These are phyloP conservation scores for Nymphalis c-album DNA, from an alignment of 2,888 invertebrate genomes.

Conservation along the genomic window DNA sequence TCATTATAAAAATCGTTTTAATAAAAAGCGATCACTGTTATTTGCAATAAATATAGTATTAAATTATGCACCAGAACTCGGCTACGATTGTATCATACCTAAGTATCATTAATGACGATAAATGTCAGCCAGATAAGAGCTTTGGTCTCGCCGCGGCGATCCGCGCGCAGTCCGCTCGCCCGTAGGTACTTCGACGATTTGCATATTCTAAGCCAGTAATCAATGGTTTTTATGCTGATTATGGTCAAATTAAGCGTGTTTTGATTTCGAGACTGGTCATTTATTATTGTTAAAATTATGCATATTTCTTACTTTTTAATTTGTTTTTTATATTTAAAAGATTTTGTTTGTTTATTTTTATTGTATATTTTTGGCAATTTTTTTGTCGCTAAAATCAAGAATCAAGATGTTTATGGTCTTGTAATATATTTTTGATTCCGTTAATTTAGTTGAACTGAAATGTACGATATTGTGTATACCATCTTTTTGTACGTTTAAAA, in stretches of 20 bases:
- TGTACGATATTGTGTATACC: too few relatives aligned
- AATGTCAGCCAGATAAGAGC: slow-evolving; percentile 55
- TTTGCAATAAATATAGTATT: slow-evolving; percentile 1
- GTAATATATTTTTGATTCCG: too few relatives aligned
- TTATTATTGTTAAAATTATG: slow-evolving; percentile 8
- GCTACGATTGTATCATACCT: neutral
- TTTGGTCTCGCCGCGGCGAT: neutral
- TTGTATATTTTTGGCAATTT: neutral
- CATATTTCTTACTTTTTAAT: neutral
- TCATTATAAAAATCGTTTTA: neutral
- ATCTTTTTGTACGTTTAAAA: too few relatives aligned
- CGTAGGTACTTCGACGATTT: slow-evolving; percentile 5
- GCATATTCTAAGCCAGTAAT: slow-evolving; percentile 19
- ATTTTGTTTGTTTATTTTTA: neutral
- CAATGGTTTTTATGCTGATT: slow-evolving; percentile 23
- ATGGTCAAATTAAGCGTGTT: slow-evolving; percentile 10
- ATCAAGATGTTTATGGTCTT: too few relatives aligned
- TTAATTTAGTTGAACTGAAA: too few relatives aligned
- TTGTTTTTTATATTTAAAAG: neutral
- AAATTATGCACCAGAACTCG: slow-evolving; percentile 6
- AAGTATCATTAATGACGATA: slow-evolving; percentile 45
- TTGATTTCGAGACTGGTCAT: slow-evolving; percentile 3
- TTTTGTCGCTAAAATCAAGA: too few relatives aligned
- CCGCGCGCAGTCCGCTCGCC: neutral
- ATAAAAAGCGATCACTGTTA: neutral